Evolutionary conservation across 2,888 invertebrate species (phyloP), one percentile per base, ranked within the genome.

Genomic region (Thysanoteuthis rhombus): DNA sequence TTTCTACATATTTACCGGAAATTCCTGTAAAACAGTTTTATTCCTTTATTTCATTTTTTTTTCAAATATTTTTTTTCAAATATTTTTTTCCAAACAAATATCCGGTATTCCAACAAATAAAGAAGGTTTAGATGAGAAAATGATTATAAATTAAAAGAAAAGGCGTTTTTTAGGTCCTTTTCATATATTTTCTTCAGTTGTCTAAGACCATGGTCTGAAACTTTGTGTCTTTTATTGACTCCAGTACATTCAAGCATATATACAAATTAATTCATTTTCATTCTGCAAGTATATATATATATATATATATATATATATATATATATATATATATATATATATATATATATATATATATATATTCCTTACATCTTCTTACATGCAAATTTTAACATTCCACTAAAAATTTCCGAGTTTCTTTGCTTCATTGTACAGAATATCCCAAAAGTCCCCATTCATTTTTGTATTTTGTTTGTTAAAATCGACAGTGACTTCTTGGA

Each of bases 61-160:
- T 75, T 75, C 19, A n/a, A n/a, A n/a, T n/a, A n/a, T n/a, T n/a
- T n/a, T n/a, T n/a, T n/a, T 16, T n/a, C 16, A 75, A 75, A 25
- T 28, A 52, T 52, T 52, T 75, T 8, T 58, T 58, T 58, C n/a
- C 32, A 75, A 75, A 75, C 75, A 75, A n/a, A 75, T n/a, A 32
- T 75, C 75, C 12, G 75, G 75, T 75, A 75, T n/a, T 75, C 32
- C n/a, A 75, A 75, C 75, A 75, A 75, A 75, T 75, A 75, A 75
- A 75, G 12, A 75, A 75, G 75, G 39, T 39, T 94, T 47, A 93
- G 10, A 94, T 38, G 40, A n/a, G 93, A 39, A 45, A 1, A 47
- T 28, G 25, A 45, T 38, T 47, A 52, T n/a, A n/a, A 28, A 58
- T 58, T 28, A 28, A 75, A 75, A n/a, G 52, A 52, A 52, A 89